A percentile compares a stretch with the other conserved stretches of the same genome.
Evolutionary conservation across 53 echinoderm and acorn worm species (phyloP).

Genomic region (Apostichopus leukothele): DNA sequence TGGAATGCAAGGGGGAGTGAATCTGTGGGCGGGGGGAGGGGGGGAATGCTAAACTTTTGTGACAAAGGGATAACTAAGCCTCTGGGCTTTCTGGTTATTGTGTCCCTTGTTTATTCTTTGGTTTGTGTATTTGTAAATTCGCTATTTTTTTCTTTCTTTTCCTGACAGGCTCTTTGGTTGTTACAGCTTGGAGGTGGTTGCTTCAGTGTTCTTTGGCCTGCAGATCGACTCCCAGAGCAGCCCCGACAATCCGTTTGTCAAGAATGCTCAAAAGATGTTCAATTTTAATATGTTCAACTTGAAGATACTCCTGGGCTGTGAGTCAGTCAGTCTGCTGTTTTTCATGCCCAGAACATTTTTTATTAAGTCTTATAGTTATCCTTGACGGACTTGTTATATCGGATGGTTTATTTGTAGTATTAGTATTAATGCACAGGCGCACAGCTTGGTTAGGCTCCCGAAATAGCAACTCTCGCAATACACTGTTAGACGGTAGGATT

Average conservation of each 20-base stretch:
- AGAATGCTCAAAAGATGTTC: constrained; percentile 34
- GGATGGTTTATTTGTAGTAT: too few species aligned
- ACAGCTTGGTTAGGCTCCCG: too few species aligned
- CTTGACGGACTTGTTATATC: not conserved
- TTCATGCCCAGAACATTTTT: not conserved
- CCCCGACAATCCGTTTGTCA: constrained; percentile 55
- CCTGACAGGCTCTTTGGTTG: not conserved
- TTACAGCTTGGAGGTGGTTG: constrained; percentile 24
- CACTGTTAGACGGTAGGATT: not conserved
- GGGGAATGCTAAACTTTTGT: too few species aligned
- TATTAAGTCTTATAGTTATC: not conserved
- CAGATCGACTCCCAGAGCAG: constrained; percentile 58
- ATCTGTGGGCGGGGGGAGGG: too few species aligned
- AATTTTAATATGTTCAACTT: not conserved
- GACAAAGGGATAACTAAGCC: too few species aligned
- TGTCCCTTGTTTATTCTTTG: too few species aligned
- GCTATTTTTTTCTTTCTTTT: not conserved
- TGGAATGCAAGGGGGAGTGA: too few species aligned
- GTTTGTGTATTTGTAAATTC: too few species aligned
- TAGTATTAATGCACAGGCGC: too few species aligned
- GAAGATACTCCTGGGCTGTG: not conserved
- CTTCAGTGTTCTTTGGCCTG: constrained; percentile 56
- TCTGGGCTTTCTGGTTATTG: too few species aligned
- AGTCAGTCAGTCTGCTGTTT: not conserved
- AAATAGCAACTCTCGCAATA: too few species aligned